Evolutionary conservation across 2,113 vertebrate species (phyloP).

Genomic region (Chitala chitala): DNA sequence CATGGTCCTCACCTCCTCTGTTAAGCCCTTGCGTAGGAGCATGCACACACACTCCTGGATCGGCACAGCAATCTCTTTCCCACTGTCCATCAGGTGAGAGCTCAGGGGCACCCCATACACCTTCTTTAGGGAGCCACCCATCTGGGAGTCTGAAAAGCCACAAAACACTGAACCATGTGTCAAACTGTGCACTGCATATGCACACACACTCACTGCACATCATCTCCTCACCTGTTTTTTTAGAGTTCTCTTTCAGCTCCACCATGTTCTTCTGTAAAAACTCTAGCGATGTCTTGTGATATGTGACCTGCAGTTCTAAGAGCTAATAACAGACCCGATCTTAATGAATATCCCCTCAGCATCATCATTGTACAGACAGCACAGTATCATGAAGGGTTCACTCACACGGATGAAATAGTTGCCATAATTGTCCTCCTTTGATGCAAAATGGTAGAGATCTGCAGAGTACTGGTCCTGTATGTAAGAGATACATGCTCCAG

Average conservation of each 20-base stretch:
- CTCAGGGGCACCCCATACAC: slow-evolving; percentile 78
- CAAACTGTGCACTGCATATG: too few species aligned
- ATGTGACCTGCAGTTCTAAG: slow-evolving; percentile 85
- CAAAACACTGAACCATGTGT: not conserved
- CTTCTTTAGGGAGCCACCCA: slow-evolving; percentile 45
- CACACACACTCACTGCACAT: not conserved
- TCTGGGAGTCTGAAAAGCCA: slow-evolving; percentile 34
- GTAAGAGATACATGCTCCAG: not conserved
- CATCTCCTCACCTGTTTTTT: slow-evolving; percentile 60
- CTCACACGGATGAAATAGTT: slow-evolving; percentile 88
- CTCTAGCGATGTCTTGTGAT: slow-evolving; percentile 75
- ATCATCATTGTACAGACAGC: not conserved
- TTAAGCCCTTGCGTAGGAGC: slow-evolving; percentile 78
- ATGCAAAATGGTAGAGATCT: slow-evolving; percentile 91
- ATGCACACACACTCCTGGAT: slow-evolving; percentile 88
- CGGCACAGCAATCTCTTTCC: slow-evolving; percentile 77
- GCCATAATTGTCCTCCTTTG: slow-evolving; percentile 88
- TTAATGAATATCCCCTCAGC: not conserved
- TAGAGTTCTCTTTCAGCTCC: slow-evolving; percentile 76
- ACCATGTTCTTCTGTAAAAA: slow-evolving; percentile 73
- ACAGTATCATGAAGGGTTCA: not conserved
- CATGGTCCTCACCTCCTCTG: slow-evolving; percentile 73
- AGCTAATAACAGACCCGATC: slow-evolving; percentile 59
- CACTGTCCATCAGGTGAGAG: slow-evolving; percentile 67
- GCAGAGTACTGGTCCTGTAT: slow-evolving; percentile 88